A percentile compares a stretch with the other conserved stretches of the same genome.
phyloP scores from a whole-genome alignment of 2,888 invertebrate genomes.

The Lucinisca nassula region DNA sequence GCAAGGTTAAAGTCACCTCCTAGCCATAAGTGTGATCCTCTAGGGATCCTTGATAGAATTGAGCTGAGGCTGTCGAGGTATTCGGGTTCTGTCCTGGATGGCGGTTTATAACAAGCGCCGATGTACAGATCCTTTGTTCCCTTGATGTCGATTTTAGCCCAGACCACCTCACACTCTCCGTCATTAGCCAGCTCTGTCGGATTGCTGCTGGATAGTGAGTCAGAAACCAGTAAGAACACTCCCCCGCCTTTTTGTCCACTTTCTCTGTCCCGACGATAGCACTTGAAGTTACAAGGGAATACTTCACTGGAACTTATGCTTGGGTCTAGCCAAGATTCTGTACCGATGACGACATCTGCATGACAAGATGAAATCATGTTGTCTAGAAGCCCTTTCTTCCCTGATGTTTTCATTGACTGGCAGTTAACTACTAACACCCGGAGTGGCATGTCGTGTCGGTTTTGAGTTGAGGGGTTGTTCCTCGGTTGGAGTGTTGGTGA shows the following conservation, averaged over 20 bases:
- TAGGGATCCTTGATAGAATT: background rate
- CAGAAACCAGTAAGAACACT: background rate
- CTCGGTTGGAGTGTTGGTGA: background rate
- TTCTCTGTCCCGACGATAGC: background rate
- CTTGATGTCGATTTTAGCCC: background rate
- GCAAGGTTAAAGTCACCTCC: constrained; percentile 41
- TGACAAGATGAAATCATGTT: background rate
- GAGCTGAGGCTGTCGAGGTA: background rate
- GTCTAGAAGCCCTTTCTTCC: background rate
- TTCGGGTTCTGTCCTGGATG: background rate
- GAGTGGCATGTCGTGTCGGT: background rate
- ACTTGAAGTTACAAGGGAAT: background rate
- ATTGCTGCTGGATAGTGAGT: background rate
- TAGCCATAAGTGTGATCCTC: constrained; percentile 22
- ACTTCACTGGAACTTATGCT: background rate
- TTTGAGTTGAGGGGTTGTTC: background rate
- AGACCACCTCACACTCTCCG: background rate
- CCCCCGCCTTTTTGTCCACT: background rate
- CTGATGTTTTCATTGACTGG: background rate
- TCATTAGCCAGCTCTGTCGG: background rate
- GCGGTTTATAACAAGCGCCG: constrained; percentile 8
- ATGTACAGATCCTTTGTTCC: background rate
- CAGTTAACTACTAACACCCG: background rate
- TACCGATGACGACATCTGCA: constrained; percentile 17
- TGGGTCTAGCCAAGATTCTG: constrained; percentile 5